A percentile compares a stretch with the other conserved stretches of the same genome.
These are phyloP conservation scores for Callospermophilus lateralis DNA, from an alignment of 2,113 vertebrate genomes.

Conservation along the genomic window DNA sequence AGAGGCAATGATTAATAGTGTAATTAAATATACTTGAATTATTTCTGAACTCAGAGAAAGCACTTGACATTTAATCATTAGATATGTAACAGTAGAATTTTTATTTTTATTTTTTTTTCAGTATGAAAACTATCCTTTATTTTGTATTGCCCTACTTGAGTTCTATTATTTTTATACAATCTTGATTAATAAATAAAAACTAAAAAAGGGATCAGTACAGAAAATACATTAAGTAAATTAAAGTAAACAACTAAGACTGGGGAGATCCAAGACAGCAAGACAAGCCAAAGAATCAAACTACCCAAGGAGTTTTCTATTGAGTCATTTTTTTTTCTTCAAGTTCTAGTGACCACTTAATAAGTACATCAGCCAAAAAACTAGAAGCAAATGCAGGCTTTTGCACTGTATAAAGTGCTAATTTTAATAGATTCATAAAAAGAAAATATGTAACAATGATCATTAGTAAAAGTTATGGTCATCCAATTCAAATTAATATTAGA, in stretches of 20 bases:
- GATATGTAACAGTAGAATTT: no score
- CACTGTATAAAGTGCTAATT: constrained; percentile 37
- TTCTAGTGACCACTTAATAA: constrained; percentile 8
- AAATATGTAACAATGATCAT: constrained; percentile 32
- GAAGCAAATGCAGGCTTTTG: constrained; percentile 37
- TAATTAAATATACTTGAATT: no score
- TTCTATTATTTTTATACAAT: constrained; percentile 38
- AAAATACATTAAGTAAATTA: constrained; percentile 6
- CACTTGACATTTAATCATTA: no score
- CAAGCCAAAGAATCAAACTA: background rate
- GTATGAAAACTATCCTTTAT: constrained; percentile 55
- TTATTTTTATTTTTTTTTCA: background rate
- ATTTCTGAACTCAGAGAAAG: no score
- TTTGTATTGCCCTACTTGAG: background rate
- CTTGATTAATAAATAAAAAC: constrained; percentile 49
- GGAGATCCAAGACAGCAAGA: background rate
- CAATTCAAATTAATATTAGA: no score
- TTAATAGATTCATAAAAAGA: background rate
- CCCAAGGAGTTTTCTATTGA: background rate
- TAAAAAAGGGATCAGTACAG: background rate
- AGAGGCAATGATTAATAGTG: no score
- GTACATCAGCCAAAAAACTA: constrained; percentile 5
- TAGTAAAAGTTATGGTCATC: background rate
- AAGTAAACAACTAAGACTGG: no score
- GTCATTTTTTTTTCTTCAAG: background rate